Evolutionary conservation across 2,888 invertebrate species (phyloP).

Genomic region (Watsonalla cultraria): DNA sequence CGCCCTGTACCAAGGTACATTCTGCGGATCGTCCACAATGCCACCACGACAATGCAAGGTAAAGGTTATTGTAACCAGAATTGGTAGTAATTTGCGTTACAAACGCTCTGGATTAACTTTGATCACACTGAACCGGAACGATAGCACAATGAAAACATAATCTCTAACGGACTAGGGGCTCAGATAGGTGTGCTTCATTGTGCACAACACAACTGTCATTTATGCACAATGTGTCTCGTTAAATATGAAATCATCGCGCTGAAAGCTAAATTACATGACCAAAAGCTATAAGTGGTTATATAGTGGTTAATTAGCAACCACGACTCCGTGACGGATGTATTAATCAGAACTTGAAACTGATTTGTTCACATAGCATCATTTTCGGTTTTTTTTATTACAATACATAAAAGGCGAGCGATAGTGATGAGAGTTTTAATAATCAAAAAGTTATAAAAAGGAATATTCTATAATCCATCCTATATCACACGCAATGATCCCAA

Average conservation of each 20-base stretch:
- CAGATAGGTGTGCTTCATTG: slow-evolving; percentile 8
- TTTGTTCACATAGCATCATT: too few species aligned
- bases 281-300: neutral
- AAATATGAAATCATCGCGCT: neutral
- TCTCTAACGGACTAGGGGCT: slow-evolving; percentile 1
- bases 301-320: neutral
- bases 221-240: neutral
- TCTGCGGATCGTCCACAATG: slow-evolving; percentile 26
- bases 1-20: slow-evolving; percentile 14
- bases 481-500: too few species aligned
- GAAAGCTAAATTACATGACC: neutral
- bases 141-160: slow-evolving; percentile 3
- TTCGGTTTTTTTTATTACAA: too few species aligned
- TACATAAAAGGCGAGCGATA: too few species aligned
- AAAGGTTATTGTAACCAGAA: slow-evolving; percentile 67
- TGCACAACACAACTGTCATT: slow-evolving; percentile 20
- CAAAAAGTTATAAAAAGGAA: too few species aligned
- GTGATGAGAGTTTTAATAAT: too few species aligned
- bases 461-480: too few species aligned
- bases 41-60: slow-evolving; percentile 59
- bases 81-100: slow-evolving; percentile 47
- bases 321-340: neutral
- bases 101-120: slow-evolving; percentile 37
- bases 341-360: too few species aligned
- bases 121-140: slow-evolving; percentile 32